Percentiles rank a stretch among this genome's conserved stretches.
Evolutionary conservation across 2,113 vertebrate genomes (phyloP).

Genomic region (Recurvirostra avosetta): DNA sequence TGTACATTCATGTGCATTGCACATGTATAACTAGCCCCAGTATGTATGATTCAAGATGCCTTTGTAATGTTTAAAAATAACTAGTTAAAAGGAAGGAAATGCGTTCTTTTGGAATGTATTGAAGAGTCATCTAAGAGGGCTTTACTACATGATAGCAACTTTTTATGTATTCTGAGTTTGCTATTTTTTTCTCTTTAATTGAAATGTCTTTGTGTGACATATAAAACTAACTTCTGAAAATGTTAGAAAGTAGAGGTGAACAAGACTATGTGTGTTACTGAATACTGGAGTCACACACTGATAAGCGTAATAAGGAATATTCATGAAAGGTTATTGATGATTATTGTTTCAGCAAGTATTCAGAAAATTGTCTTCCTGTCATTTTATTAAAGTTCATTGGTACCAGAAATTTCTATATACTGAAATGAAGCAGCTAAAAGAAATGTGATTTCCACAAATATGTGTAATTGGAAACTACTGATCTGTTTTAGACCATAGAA

Average conservation of each 20-base stretch:
- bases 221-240: constrained; percentile 19
- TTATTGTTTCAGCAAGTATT: not conserved
- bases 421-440: not conserved
- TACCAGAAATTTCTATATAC: not conserved
- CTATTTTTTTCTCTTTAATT: not conserved
- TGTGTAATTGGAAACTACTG: not conserved
- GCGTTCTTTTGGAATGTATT: not conserved
- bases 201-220: not conserved
- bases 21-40: not conserved
- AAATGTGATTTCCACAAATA: not conserved
- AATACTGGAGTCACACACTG: not conserved
- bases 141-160: not conserved
- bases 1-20: not conserved
- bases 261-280: not conserved
- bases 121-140: not conserved
- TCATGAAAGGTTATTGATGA: not conserved
- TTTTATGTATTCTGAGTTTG: not conserved
- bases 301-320: constrained; percentile 9
- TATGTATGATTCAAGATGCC: not conserved
- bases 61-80: not conserved
- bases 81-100: not conserved
- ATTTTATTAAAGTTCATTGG: constrained; percentile 10
- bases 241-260: constrained; percentile 2
- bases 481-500: not conserved
- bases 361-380: not conserved